These are phyloP conservation scores for Stichopus chloronotus DNA, from an alignment of 35 echinoderm and acorn worm genomes.

Conservation along the genomic window DNA sequence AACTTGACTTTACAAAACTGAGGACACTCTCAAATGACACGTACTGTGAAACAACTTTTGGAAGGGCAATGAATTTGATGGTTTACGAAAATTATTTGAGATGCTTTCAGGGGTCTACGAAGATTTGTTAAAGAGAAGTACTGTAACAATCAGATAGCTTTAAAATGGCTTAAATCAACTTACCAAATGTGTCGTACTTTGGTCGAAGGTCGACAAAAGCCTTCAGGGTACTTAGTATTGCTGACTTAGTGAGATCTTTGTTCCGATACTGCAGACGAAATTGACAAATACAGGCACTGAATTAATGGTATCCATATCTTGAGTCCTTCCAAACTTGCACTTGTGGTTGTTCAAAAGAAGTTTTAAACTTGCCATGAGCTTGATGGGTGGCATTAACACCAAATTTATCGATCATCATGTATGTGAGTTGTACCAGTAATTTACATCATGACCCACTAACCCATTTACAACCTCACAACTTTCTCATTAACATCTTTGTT, in stretches of 20 bases:
- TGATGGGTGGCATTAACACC: no score
- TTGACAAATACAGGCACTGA: not conserved
- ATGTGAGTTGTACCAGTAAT: no score
- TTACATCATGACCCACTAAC: no score
- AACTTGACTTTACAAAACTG: no score
- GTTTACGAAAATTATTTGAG: not conserved
- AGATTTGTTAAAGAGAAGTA: not conserved
- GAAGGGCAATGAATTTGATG: not conserved
- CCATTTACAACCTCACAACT: no score
- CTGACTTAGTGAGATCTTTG: constrained; percentile 79
- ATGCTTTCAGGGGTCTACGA: not conserved
- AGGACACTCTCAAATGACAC: not conserved
- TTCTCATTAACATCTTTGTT: no score
- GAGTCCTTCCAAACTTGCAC: no score
- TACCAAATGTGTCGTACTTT: constrained; percentile 84
- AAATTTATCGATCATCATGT: not conserved
- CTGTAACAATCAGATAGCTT: not conserved
- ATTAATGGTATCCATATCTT: no score
- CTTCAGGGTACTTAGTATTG: constrained; percentile 65
- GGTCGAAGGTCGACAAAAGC: constrained; percentile 79
- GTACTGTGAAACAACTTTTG: not conserved
- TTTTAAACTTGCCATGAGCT: no score
- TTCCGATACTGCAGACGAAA: constrained; percentile 77
- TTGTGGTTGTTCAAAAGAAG: no score
- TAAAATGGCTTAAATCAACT: constrained; percentile 19